Conservation (phyloP, 1,140 invertebrate species). For the Drosophila sproati region DNA sequence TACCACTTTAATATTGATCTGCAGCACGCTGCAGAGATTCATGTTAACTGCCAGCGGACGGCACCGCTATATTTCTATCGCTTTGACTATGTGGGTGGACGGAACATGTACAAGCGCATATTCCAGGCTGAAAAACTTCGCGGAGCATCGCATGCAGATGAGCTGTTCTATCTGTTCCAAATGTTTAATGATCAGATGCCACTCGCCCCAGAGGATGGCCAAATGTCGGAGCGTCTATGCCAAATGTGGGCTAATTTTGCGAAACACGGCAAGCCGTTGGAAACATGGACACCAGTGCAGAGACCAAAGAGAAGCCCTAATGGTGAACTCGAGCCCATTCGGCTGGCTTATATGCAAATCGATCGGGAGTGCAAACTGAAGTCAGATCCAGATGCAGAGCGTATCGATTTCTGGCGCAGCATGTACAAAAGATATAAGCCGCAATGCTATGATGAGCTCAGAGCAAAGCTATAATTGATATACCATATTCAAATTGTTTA, state of each 20-base stretch:
- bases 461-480: conserved; percentile 60
- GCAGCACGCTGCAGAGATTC: conserved; percentile 64
- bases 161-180: conserved; percentile 87
- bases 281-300: conserved; percentile 69
- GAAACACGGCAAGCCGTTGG: conserved; percentile 84
- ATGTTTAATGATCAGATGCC: conserved; percentile 85
- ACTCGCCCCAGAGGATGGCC: conserved; percentile 84
- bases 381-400: conserved; percentile 75
- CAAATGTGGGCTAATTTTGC: conserved; percentile 89
- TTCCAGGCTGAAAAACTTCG: conserved; percentile 78
- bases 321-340: conserved; percentile 34
- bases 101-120: conserved; percentile 86
- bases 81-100: conserved; percentile 86
- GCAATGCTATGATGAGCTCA: conserved; percentile 41
- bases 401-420: conserved; percentile 83
- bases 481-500: not conserved
- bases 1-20: conserved; percentile 71
- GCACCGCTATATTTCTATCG: conserved; percentile 84
- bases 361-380: conserved; percentile 65
- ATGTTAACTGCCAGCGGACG: conserved; percentile 51
- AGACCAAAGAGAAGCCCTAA: conserved; percentile 11
- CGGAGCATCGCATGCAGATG: conserved; percentile 87
- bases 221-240: conserved; percentile 85
- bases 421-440: conserved; percentile 68
- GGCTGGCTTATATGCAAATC: conserved; percentile 75